Conservation (phyloP, 2,888 invertebrate genomes). For the Rotaria macrura region DNA sequence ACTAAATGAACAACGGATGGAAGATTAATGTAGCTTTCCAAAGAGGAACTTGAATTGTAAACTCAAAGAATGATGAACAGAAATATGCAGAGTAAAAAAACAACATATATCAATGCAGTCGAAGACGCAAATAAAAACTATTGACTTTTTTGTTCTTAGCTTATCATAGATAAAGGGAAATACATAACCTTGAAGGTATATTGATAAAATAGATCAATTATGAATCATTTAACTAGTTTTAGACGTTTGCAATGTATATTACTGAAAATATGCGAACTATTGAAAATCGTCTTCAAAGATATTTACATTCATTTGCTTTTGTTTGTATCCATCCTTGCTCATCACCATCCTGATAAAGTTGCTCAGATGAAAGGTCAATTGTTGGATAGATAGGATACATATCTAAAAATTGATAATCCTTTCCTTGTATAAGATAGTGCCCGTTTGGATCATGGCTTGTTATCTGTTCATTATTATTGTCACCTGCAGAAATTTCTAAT, state of each 20-base stretch:
- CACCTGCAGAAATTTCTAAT: neutral
- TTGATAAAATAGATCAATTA: neutral
- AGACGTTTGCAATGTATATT: neutral
- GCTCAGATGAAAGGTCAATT: conserved; percentile 58
- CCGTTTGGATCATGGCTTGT: neutral
- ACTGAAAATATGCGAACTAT: no score
- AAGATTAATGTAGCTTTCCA: no score
- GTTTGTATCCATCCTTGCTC: neutral
- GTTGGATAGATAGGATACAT: conserved; percentile 66
- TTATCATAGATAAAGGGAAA: neutral
- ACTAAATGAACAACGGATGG: no score
- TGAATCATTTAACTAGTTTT: neutral
- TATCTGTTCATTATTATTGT: neutral
- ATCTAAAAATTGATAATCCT: conserved; percentile 58
- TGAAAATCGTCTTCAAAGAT: neutral
- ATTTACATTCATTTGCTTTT: neutral
- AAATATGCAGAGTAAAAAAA: no score
- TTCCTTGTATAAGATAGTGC: conserved; percentile 40
- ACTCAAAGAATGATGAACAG: no score
- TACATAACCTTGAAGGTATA: neutral
- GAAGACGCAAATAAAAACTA: no score
- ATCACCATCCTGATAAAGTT: conserved; percentile 55
- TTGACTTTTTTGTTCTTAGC: neutral
- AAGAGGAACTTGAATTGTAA: no score
- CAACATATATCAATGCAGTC: no score